Evolutionary conservation across 2,113 vertebrate genomes (phyloP), one percentile per base, ranked within the genome.

Genomic region (Mellivora capensis): DNA sequence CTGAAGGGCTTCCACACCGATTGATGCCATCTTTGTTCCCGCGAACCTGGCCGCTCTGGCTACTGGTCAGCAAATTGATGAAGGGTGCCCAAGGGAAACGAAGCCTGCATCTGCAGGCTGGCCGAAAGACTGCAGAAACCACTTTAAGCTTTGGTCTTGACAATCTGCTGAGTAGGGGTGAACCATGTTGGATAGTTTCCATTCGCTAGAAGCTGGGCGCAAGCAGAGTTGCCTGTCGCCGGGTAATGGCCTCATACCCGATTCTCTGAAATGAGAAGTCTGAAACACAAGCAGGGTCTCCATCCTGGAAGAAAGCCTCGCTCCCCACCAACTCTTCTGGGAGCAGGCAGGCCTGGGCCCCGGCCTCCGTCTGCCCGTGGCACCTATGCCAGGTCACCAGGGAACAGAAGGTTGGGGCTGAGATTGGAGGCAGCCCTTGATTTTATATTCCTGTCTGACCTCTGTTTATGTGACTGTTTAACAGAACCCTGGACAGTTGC

Each of bases 21-120:
- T 71, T 18, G 29, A 52, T n/a, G 47, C 47, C 29, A 81, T 87
- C 95, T 96, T 94, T 89, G 92, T 71, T 85, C 94, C 47, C 6
- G 44, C 67, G 87, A 64, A 62, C 76, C 49, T 77, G 87, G 83
- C 79, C 61, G 25, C 21, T 39, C 90, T 54, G 37, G 37, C 76
- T 80, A 20, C 64, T 69, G 89, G 80, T 95, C 88, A 97, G 52
- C 82, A 72, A 76, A 27, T 71, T 90, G 94, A 87, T 62, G 67
- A 20, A 82, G 67, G 76, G 39, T 77, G 77, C 57, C 82, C 4
- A 11, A 64, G 49, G 42, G 74, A 86, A 47, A 44, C 52, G 47
- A 27, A 17, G 3, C 37, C 7, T 37, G 20, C 61, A 29, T 71
- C 59, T 83, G 49, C n/a, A 64, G 39, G 34, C 90, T 39, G 47